Percentiles rank a stretch among this genome's conserved stretches.
Conservation (phyloP, 53 echinoderm and acorn worm genomes). For the Mesocentrotus franciscanus region DNA sequence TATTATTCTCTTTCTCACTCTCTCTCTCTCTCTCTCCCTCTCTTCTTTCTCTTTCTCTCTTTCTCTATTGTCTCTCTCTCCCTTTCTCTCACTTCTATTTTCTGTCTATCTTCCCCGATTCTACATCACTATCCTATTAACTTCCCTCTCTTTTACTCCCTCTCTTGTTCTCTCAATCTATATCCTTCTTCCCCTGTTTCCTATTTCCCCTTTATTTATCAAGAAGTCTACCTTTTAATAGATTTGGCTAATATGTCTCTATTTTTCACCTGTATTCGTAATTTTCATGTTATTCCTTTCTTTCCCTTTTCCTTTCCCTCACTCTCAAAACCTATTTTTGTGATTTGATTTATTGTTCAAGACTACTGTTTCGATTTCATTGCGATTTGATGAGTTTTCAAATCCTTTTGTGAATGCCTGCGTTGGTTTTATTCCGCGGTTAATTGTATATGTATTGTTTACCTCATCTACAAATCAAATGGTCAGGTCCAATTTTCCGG, state of each 20-base stretch:
- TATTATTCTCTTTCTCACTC: neutral
- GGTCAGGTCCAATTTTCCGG: no score
- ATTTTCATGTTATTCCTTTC: neutral
- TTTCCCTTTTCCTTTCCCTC: neutral
- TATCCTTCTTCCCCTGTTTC: neutral
- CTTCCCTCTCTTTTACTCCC: neutral
- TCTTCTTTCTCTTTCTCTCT: no score
- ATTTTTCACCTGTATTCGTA: neutral
- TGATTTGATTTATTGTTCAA: neutral
- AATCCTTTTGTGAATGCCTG: no score
- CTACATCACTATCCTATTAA: no score
- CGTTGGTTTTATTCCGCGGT: no score
- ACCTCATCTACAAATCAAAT: no score
- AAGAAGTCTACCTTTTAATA: no score
- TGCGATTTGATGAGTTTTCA: neutral
- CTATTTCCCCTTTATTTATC: neutral
- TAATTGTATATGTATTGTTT: no score
- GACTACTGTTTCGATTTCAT: neutral
- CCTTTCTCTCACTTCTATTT: neutral
- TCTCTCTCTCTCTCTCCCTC: neutral
- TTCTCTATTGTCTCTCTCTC: neutral
- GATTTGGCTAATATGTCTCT: no score
- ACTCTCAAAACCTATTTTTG: neutral
- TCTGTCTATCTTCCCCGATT: no score
- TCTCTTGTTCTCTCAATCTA: neutral